These are phyloP conservation scores for Vespertilio murinus DNA, from an alignment of 2,797 vertebrate genomes.

Conservation along the genomic window DNA sequence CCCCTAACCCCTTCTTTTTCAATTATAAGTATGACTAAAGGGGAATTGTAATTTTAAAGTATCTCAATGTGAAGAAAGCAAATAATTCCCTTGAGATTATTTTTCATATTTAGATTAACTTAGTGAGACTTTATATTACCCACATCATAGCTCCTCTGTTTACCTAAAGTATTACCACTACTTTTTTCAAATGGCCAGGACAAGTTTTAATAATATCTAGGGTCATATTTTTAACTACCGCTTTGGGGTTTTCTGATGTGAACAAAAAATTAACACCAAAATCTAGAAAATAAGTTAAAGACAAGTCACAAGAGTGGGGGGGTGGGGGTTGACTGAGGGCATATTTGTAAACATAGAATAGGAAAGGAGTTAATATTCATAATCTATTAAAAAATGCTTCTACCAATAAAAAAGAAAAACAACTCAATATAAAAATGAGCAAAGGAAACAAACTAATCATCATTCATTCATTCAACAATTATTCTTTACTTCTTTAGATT, in stretches of 20 bases:
- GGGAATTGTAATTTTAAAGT: constrained; percentile 63
- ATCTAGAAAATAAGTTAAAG: background rate
- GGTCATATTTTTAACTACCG: constrained; percentile 27
- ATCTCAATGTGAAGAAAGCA: constrained; percentile 44
- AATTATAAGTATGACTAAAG: constrained; percentile 70
- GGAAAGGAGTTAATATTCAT: background rate
- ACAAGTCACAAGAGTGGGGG: background rate
- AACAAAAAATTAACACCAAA: constrained; percentile 35
- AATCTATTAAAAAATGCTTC: background rate
- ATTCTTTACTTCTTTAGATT: background rate
- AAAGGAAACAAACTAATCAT: background rate
- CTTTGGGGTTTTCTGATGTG: background rate
- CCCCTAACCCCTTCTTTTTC: constrained; percentile 51
- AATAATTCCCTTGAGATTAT: constrained; percentile 47
- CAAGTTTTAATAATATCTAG: constrained; percentile 35
- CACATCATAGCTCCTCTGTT: constrained; percentile 8
- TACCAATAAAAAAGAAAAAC: background rate
- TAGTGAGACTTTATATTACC: constrained; percentile 28
- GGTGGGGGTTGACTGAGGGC: background rate
- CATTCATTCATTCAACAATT: background rate
- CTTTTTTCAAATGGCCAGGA: constrained; percentile 21
- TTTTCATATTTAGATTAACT: constrained; percentile 65
- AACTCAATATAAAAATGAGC: background rate
- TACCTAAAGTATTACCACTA: constrained; percentile 6
- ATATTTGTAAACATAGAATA: background rate